Conservation (phyloP, 2,888 invertebrate species). For the Coleophora flavipennella region DNA sequence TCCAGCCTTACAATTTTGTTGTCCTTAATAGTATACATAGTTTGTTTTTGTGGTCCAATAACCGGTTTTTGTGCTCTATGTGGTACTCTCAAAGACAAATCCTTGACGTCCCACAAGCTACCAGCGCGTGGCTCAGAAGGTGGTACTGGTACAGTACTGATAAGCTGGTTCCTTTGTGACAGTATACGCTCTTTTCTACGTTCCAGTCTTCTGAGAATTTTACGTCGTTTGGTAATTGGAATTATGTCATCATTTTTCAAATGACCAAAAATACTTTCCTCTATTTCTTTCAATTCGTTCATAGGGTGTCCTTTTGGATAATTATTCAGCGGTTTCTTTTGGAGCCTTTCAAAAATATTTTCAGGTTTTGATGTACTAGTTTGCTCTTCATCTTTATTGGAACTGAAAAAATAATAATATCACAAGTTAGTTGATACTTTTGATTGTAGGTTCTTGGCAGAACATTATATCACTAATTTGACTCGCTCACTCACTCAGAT, state of each 20-base stretch:
- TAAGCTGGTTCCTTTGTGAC: slow-evolving; percentile 28
- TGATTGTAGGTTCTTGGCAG: no score
- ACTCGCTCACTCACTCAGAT: no score
- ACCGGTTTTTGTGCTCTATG: slow-evolving; percentile 6
- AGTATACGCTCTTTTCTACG: slow-evolving; percentile 47
- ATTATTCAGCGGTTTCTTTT: slow-evolving; percentile 28
- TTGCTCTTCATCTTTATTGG: slow-evolving; percentile 12
- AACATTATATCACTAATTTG: no score
- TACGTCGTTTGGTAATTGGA: slow-evolving; percentile 54
- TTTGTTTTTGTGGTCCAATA: slow-evolving; percentile 44
- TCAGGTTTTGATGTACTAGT: slow-evolving; percentile 30
- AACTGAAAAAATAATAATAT: no score
- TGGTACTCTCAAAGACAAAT: slow-evolving; percentile 20
- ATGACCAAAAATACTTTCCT: slow-evolving; percentile 59
- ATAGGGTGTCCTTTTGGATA: slow-evolving; percentile 67
- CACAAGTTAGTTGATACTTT: no score
- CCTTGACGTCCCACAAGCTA: slow-evolving; percentile 61
- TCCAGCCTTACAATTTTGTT: slow-evolving; percentile 62
- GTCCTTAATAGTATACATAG: slow-evolving; percentile 65
- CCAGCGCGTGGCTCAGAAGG: slow-evolving; percentile 29
- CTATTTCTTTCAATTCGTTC: slow-evolving; percentile 62
- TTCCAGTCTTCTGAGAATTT: slow-evolving; percentile 57
- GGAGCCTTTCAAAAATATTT: slow-evolving; percentile 23
- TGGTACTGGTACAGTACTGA: slow-evolving; percentile 16
- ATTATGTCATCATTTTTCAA: slow-evolving; percentile 42